phyloP scores from a whole-genome alignment of 2,113 vertebrate species.

The Siphamia tubifer region DNA sequence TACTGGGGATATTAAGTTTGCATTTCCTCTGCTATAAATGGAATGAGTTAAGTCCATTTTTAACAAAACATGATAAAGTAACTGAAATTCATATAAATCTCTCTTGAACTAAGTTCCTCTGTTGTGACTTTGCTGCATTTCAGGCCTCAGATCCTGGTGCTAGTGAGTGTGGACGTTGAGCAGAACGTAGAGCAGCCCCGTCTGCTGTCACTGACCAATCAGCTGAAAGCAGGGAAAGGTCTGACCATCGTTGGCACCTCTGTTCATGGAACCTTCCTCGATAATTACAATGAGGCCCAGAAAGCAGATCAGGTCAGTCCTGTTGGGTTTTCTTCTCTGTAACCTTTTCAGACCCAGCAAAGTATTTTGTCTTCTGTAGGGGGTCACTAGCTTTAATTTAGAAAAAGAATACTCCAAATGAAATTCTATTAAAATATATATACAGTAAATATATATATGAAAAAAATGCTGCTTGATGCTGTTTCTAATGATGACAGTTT shows the following conservation, averaged over 20 bases:
- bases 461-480: background rate
- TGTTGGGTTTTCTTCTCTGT: background rate
- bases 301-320: constrained; percentile 88
- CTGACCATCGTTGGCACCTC: constrained; percentile 95
- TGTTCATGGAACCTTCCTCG: constrained; percentile 91
- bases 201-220: constrained; percentile 91
- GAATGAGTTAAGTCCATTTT: too few relatives aligned
- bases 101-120: background rate
- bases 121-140: background rate
- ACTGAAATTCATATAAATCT: too few relatives aligned
- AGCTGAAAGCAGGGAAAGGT: constrained; percentile 98
- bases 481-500: too few relatives aligned
- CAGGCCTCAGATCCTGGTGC: constrained; percentile 94
- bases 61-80: too few relatives aligned
- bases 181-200: constrained; percentile 96
- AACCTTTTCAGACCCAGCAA: too few relatives aligned
- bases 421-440: background rate
- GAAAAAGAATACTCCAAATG: too few relatives aligned
- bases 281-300: constrained; percentile 89
- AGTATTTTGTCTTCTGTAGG: too few relatives aligned
- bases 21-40: background rate
- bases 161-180: constrained; percentile 90
- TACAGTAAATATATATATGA: too few relatives aligned
- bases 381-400: too few relatives aligned
- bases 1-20: background rate